phyloP scores from a whole-genome alignment of 2,113 vertebrate species.

The Muntiacus muntjak region DNA sequence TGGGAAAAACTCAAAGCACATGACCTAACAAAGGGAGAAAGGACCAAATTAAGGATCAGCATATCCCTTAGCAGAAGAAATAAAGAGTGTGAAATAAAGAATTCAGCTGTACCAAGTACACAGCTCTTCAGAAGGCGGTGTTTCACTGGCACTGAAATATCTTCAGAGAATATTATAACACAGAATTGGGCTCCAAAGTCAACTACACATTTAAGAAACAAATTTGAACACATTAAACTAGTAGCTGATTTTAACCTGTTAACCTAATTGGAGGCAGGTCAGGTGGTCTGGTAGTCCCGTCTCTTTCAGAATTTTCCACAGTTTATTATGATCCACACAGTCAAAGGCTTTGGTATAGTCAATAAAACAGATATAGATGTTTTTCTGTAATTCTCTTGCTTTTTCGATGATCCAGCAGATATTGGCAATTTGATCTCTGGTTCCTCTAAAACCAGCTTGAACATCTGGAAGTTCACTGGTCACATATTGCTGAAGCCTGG shows the following conservation, averaged over 20 bases:
- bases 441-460: no score
- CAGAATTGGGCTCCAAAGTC: not conserved
- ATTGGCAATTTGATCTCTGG: no score
- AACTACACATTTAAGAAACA: not conserved
- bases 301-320: no score
- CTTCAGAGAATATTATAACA: not conserved
- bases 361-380: no score
- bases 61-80: not conserved
- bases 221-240: not conserved
- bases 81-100: not conserved
- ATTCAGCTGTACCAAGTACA: not conserved
- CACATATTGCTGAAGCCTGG: no score
- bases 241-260: not conserved
- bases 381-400: no score
- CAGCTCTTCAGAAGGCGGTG: not conserved
- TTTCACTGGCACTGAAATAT: not conserved
- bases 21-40: not conserved
- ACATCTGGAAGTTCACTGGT: no score
- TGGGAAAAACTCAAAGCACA: conserved; percentile 1
- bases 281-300: no score
- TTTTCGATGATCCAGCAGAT: no score
- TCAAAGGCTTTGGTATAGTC: no score
- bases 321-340: no score
- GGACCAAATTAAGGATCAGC: not conserved
- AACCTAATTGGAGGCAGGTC: not conserved